phyloP scores from a whole-genome alignment of 2,113 vertebrate species.

The Lepidothrix coronata region DNA sequence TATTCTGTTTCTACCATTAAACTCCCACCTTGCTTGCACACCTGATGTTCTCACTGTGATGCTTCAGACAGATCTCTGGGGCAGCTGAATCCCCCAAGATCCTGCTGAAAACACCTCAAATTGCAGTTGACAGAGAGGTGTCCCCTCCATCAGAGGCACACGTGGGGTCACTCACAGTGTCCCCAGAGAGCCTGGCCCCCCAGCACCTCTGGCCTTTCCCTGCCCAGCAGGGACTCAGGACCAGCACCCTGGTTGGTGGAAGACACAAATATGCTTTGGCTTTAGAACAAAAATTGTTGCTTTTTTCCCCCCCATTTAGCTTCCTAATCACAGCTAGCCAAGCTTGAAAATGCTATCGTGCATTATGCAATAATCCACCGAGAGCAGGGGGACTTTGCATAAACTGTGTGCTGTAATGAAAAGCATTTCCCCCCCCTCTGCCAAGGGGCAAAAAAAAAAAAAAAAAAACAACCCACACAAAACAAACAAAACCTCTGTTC shows the following conservation, averaged over 20 bases:
- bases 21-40: rapidly evolving
- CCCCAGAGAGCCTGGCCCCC: not conserved
- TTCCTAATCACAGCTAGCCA: conserved; percentile 38
- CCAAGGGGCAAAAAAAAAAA: not conserved
- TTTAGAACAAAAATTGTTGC: conserved; percentile 11
- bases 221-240: not conserved
- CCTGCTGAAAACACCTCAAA: not conserved
- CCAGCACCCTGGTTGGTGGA: not conserved
- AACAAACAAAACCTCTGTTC: conserved; percentile 11
- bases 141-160: not conserved
- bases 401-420: not conserved
- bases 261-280: not conserved
- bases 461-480: not conserved
- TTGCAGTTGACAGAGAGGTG: rapidly evolving
- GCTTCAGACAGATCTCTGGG: not conserved
- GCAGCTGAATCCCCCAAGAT: not conserved
- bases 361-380: conserved; percentile 42
- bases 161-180: rapidly evolving
- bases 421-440: not conserved
- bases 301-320: conserved; percentile 16
- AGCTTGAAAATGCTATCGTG: conserved; percentile 38
- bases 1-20: not conserved
- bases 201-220: not conserved
- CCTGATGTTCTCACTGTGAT: not conserved
- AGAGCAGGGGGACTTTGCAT: not conserved